Conservation (phyloP, 2,888 invertebrate species). For the Omphaloscelis lunosa region DNA sequence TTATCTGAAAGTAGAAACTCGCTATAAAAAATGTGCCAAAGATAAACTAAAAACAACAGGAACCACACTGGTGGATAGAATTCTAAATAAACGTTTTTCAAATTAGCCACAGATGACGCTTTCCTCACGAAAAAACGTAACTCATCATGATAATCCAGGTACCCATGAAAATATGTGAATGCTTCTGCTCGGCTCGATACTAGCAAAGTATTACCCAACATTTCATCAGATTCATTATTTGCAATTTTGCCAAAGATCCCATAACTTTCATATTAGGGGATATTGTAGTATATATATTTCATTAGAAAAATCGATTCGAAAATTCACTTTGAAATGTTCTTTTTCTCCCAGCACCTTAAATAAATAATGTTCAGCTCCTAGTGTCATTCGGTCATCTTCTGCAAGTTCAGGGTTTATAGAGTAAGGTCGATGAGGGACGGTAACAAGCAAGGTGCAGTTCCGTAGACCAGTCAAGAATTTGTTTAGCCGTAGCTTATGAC, state of each 20-base stretch:
- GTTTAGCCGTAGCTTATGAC: slow-evolving; percentile 72
- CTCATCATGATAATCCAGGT: slow-evolving; percentile 54
- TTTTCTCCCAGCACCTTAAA: slow-evolving; percentile 50
- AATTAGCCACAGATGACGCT: slow-evolving; percentile 44
- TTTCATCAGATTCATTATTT: slow-evolving; percentile 49
- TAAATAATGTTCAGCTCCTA: slow-evolving; percentile 59
- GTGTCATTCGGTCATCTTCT: not conserved
- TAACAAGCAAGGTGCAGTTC: slow-evolving; percentile 75
- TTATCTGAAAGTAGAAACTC: slow-evolving; percentile 53
- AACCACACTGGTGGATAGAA: slow-evolving; percentile 50
- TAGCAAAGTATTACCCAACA: slow-evolving; percentile 45
- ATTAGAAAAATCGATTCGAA: slow-evolving; percentile 21
- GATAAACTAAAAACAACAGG: slow-evolving; percentile 26
- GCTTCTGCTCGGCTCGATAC: slow-evolving; percentile 21
- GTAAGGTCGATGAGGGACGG: slow-evolving; percentile 57
- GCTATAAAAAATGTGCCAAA: slow-evolving; percentile 58
- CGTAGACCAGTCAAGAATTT: slow-evolving; percentile 73
- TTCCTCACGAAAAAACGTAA: slow-evolving; percentile 48
- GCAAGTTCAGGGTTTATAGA: slow-evolving; percentile 44
- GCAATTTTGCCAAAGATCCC: slow-evolving; percentile 37
- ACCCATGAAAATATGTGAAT: slow-evolving; percentile 51
- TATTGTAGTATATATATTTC: slow-evolving; percentile 6
- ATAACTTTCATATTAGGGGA: slow-evolving; percentile 29
- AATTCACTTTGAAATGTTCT: slow-evolving; percentile 55
- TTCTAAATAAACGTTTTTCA: slow-evolving; percentile 64